These are phyloP conservation scores for Arion vulgaris DNA, from an alignment of 1,140 invertebrate species.

Conservation along the genomic window DNA sequence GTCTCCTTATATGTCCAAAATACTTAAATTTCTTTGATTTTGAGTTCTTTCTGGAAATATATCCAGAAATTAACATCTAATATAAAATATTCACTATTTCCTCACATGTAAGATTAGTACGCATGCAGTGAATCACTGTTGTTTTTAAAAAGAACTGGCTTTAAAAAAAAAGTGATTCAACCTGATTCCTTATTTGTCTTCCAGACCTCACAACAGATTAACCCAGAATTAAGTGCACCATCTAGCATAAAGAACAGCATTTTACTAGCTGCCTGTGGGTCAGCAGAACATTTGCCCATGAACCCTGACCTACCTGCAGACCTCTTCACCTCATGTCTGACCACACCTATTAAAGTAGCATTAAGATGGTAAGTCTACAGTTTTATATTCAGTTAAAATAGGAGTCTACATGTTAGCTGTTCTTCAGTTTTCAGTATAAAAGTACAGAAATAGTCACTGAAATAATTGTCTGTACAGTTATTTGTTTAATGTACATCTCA, in stretches of 20 bases:
- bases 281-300: conserved; percentile 94
- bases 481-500: too few relatives aligned
- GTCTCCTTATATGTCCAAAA: too few relatives aligned
- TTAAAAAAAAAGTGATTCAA: neutral
- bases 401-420: neutral
- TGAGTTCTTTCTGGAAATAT: too few relatives aligned
- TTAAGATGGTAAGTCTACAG: conserved; percentile 82
- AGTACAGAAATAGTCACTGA: too few relatives aligned
- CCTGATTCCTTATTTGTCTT: neutral
- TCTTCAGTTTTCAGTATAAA: neutral
- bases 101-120: too few relatives aligned
- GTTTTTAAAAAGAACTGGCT: neutral
- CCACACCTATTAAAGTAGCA: conserved; percentile 97
- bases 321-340: conserved; percentile 97
- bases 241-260: conserved; percentile 81
- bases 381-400: too few relatives aligned
- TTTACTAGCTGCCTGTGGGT: conserved; percentile 93
- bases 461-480: too few relatives aligned
- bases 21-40: too few relatives aligned
- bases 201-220: conserved; percentile 6
- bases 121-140: neutral
- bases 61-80: too few relatives aligned
- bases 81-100: too few relatives aligned
- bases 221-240: conserved; percentile 28
- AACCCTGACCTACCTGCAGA: conserved; percentile 98